A percentile compares a stretch with the other conserved stretches of the same genome.
These are phyloP conservation scores for Nothoprocta pentlandii DNA, from an alignment of 2,113 vertebrate genomes.

Conservation along the genomic window DNA sequence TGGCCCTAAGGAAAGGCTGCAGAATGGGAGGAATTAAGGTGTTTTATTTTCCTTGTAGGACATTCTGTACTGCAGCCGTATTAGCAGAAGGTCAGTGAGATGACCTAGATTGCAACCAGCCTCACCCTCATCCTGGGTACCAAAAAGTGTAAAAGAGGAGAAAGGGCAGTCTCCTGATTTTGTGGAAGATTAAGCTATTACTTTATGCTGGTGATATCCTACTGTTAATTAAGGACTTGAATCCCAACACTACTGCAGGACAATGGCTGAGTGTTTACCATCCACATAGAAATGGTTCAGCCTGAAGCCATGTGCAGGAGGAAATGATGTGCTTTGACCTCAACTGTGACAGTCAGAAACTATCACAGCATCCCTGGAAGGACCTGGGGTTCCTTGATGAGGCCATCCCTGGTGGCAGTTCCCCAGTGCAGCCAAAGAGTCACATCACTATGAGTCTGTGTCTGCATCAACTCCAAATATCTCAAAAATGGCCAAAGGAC, in stretches of 20 bases:
- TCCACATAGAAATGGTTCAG: neutral
- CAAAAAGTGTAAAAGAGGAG: accelerated
- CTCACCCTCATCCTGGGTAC: neutral
- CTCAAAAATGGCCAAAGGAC: neutral
- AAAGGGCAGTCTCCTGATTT: neutral
- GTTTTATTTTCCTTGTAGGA: neutral
- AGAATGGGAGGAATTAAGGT: too few relatives aligned
- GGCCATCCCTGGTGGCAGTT: neutral
- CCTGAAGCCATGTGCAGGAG: neutral
- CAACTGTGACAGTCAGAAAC: neutral
- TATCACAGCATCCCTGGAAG: neutral
- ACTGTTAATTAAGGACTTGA: conserved; percentile 74
- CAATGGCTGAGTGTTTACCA: neutral
- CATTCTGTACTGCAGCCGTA: accelerated
- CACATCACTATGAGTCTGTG: neutral
- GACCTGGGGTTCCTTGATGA: neutral
- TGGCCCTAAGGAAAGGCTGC: too few relatives aligned
- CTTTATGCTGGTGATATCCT: conserved; percentile 74
- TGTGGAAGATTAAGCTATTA: conserved; percentile 62
- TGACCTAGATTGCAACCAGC: neutral
- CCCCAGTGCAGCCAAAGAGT: neutral
- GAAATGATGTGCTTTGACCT: neutral
- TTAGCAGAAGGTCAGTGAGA: neutral
- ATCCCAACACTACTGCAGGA: neutral
- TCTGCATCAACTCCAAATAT: too few relatives aligned